Evolutionary conservation across 2,888 invertebrate genomes (phyloP).

Genomic region (Diloba caeruleocephala): DNA sequence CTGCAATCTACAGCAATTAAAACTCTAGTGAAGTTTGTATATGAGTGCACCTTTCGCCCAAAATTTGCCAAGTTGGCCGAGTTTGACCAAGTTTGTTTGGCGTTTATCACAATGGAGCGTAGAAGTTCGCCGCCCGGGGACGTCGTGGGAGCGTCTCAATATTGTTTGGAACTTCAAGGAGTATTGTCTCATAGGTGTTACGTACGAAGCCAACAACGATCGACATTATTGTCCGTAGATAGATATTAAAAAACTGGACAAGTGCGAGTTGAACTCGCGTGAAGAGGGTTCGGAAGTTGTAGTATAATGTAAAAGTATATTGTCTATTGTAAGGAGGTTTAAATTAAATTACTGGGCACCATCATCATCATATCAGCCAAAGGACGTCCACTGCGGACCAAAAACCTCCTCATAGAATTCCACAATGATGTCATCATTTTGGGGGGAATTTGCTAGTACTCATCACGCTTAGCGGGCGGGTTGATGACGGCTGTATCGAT

Average conservation of each 20-base stretch:
- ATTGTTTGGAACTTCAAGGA: slow-evolving; percentile 71
- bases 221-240: slow-evolving; percentile 44
- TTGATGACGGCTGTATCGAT: too few species aligned
- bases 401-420: too few species aligned
- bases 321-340: too few species aligned
- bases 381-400: too few species aligned
- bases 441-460: too few species aligned
- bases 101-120: slow-evolving; percentile 74
- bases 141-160: slow-evolving; percentile 64
- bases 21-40: slow-evolving; percentile 80
- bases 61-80: slow-evolving; percentile 73
- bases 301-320: too few species aligned
- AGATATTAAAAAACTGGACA: slow-evolving; percentile 47
- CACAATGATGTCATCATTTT: too few species aligned
- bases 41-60: slow-evolving; percentile 82
- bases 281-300: too few species aligned
- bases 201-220: slow-evolving; percentile 33
- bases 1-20: slow-evolving; percentile 83
- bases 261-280: too few species aligned
- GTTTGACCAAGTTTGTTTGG: slow-evolving; percentile 63
- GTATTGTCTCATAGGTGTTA: slow-evolving; percentile 66
- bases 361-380: too few species aligned
- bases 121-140: slow-evolving; percentile 66
- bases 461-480: too few species aligned
- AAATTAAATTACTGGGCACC: too few species aligned